Conservation (phyloP, 2,888 invertebrate genomes). For the Ceramica pisi region DNA sequence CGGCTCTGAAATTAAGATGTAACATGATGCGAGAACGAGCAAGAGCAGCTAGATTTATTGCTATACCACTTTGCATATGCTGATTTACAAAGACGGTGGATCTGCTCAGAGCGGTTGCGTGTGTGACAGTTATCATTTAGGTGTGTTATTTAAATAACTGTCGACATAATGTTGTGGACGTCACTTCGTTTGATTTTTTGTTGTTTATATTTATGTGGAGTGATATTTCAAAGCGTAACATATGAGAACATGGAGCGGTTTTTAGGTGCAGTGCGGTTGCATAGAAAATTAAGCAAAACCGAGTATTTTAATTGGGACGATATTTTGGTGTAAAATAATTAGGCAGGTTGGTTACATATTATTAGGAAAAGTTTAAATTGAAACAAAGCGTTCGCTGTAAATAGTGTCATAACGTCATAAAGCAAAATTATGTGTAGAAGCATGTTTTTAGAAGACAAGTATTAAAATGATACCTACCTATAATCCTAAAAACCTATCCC, state of each 20-base stretch:
- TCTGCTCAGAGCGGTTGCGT: constrained; percentile 74
- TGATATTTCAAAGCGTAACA: background rate
- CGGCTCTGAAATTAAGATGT: constrained; percentile 91
- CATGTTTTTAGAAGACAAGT: background rate
- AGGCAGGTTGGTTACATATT: background rate
- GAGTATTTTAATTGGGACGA: background rate
- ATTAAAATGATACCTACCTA: constrained; percentile 8
- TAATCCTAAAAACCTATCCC: background rate
- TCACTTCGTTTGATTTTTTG: constrained; percentile 31
- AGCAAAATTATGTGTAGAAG: too few relatives aligned
- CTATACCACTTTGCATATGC: constrained; percentile 91
- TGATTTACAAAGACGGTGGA: constrained; percentile 90
- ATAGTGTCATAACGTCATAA: background rate
- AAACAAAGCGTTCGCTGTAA: constrained; percentile 16
- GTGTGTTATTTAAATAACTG: constrained; percentile 64
- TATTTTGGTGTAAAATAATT: background rate
- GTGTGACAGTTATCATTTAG: constrained; percentile 70
- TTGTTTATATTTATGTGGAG: constrained; percentile 19
- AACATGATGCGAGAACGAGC: constrained; percentile 92
- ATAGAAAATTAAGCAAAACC: too few relatives aligned
- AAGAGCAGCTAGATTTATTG: constrained; percentile 91
- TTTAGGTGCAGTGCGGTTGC: background rate
- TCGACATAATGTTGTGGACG: constrained; percentile 25
- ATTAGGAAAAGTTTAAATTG: background rate
- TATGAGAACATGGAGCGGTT: background rate